These are phyloP conservation scores for Accipiter virgatus DNA, from an alignment of 2,113 vertebrate species.

Conservation along the genomic window DNA sequence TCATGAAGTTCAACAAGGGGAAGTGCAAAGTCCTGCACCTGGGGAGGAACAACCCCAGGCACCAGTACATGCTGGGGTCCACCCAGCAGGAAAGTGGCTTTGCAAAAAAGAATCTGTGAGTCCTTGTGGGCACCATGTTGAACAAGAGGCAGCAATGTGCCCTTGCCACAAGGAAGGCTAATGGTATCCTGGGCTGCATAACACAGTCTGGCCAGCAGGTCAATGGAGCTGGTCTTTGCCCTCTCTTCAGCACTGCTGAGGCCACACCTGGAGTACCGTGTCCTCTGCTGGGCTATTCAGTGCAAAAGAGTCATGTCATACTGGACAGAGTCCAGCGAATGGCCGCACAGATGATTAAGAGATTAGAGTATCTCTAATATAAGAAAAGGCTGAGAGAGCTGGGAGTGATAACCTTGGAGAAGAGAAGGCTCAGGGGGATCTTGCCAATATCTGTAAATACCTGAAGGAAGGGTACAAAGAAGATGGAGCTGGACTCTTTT, in stretches of 20 bases:
- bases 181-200: neutral
- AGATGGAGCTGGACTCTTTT: neutral
- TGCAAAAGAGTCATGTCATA: neutral
- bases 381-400: neutral
- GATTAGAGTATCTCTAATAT: neutral
- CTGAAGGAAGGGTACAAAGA: neutral
- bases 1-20: neutral
- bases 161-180: neutral
- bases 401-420: neutral
- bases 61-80: neutral
- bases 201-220: neutral
- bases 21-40: neutral
- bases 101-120: neutral
- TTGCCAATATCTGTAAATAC: neutral
- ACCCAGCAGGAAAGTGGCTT: fast-evolving
- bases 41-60: neutral
- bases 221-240: neutral
- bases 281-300: neutral
- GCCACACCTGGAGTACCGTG: neutral
- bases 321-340: neutral
- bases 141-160: neutral
- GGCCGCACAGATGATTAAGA: neutral
- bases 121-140: too few relatives aligned
- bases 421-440: neutral
- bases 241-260: neutral